phyloP scores from a whole-genome alignment of 2,113 vertebrate species.

The Heliornis fulica region DNA sequence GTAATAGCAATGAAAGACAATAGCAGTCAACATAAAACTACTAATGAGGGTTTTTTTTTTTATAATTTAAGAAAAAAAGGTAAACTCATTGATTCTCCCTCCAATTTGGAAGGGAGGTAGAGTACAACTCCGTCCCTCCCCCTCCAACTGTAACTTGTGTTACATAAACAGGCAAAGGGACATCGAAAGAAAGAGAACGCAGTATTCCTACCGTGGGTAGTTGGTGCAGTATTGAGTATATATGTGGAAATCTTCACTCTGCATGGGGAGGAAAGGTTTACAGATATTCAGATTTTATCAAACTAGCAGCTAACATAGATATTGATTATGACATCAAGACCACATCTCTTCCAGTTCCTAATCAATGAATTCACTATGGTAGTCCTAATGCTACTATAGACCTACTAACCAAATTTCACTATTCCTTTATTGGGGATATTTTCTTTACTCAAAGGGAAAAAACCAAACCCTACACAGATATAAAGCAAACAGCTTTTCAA shows the following conservation, averaged over 20 bases:
- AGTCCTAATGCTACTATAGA: not conserved
- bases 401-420: not conserved
- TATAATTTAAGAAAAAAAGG: not conserved
- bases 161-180: not conserved
- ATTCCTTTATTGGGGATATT: not conserved
- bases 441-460: not conserved
- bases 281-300: not conserved
- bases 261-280: conserved; percentile 14
- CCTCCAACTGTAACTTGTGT: not conserved
- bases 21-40: not conserved
- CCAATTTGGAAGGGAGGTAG: not conserved
- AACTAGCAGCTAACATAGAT: not conserved
- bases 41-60: not conserved
- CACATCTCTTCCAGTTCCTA: not conserved
- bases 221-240: conserved; percentile 97
- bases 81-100: not conserved
- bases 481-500: not conserved
- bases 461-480: not conserved
- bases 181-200: not conserved
- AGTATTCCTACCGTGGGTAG: conserved; percentile 85
- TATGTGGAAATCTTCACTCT: conserved; percentile 97
- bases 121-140: not conserved
- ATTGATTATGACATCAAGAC: not conserved
- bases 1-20: not conserved
- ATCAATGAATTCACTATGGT: not conserved